These are phyloP conservation scores for Neria commutata DNA, from an alignment of 2,888 invertebrate species.

Conservation along the genomic window DNA sequence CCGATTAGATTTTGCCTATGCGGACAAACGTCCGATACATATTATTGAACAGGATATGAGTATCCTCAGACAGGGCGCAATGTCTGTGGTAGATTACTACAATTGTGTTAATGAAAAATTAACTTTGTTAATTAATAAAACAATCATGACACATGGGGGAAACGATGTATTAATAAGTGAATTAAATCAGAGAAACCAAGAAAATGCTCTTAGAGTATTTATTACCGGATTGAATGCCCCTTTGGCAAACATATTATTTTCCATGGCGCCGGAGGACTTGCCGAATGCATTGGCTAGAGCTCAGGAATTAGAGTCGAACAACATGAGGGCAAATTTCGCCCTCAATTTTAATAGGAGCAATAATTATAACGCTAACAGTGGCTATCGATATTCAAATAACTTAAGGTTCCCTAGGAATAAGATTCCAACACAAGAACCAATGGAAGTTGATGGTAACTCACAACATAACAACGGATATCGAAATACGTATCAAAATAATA, in stretches of 20 bases:
- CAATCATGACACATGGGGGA: constrained; percentile 10
- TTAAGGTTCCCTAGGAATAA: background rate
- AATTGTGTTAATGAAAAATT: constrained; percentile 16
- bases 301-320: constrained; percentile 13
- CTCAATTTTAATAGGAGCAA: background rate
- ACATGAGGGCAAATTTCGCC: constrained; percentile 13
- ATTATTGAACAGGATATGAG: constrained; percentile 24
- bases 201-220: constrained; percentile 15
- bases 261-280: constrained; percentile 16
- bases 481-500: too few relatives aligned
- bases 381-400: background rate
- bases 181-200: constrained; percentile 13
- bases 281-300: constrained; percentile 18
- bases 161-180: background rate
- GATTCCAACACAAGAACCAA: too few relatives aligned
- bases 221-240: constrained; percentile 14
- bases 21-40: constrained; percentile 23
- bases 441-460: too few relatives aligned
- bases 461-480: too few relatives aligned
- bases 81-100: constrained; percentile 16
- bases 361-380: background rate
- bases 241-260: constrained; percentile 18
- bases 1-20: constrained; percentile 22
- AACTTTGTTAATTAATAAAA: constrained; percentile 11
- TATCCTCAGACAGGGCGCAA: constrained; percentile 19